Evolutionary conservation across 2,113 vertebrate genomes (phyloP).

Genomic region (Peucedramus taeniatus): DNA sequence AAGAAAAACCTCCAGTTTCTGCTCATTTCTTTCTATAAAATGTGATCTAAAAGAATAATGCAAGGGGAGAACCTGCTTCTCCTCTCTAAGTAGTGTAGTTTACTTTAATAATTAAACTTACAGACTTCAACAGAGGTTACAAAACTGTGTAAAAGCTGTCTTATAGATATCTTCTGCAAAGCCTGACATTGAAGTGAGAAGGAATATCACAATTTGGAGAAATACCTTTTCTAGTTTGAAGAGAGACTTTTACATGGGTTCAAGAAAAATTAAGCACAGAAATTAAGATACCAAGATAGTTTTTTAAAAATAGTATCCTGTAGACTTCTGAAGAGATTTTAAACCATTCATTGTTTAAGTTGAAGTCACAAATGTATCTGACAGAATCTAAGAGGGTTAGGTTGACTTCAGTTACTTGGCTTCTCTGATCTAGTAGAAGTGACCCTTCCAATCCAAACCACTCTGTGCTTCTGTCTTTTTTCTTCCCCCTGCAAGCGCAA

Average conservation of each 20-base stretch:
- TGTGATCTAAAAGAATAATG: not conserved
- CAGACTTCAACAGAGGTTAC: not conserved
- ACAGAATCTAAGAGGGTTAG: not conserved
- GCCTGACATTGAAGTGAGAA: not conserved
- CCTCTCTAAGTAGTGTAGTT: not conserved
- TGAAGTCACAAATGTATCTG: not conserved
- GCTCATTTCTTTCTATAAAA: not conserved
- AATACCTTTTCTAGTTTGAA: not conserved
- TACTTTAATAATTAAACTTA: not conserved
- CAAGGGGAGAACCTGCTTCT: not conserved
- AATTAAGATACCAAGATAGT: not conserved
- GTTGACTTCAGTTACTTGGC: not conserved
- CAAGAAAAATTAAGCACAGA: not conserved
- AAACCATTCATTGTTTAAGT: not conserved
- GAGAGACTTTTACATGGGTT: not conserved
- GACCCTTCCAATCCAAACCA: not conserved
- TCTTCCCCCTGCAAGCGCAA: fast-evolving
- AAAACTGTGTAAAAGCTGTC: not conserved
- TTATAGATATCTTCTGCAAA: not conserved
- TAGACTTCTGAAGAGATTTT: not conserved
- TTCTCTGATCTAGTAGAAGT: not conserved
- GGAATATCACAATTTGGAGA: not conserved
- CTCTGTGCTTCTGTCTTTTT: not conserved
- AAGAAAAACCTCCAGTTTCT: not conserved
- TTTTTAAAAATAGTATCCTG: not conserved